Evolutionary conservation across 1,140 invertebrate species (phyloP).

Genomic region (Globodera rostochiensis): DNA sequence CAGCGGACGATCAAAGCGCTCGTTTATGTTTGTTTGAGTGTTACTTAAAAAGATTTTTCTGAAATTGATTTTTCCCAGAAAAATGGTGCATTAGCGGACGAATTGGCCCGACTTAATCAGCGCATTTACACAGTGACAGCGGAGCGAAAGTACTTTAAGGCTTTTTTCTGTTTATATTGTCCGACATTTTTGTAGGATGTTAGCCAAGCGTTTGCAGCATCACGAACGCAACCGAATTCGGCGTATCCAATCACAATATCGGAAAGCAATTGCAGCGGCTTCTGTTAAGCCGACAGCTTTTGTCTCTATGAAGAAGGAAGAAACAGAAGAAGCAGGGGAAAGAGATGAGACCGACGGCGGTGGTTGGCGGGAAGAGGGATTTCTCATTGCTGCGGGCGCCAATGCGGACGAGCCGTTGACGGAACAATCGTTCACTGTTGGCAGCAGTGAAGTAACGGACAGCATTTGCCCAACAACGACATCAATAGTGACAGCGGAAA

Average conservation of each 20-base stretch:
- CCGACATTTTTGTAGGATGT: constrained; percentile 34
- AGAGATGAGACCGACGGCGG: background rate
- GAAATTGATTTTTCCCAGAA: constrained; percentile 39
- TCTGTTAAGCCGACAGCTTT: constrained; percentile 5
- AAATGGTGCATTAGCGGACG: constrained; percentile 49
- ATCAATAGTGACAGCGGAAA: too few species aligned
- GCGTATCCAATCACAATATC: constrained; percentile 42
- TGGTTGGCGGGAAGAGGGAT: background rate
- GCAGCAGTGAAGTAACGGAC: too few species aligned
- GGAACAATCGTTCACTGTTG: background rate
- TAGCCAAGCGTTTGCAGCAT: constrained; percentile 48
- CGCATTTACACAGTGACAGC: constrained; percentile 51
- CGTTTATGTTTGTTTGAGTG: constrained; percentile 36
- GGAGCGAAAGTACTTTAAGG: constrained; percentile 38
- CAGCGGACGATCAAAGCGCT: constrained; percentile 41
- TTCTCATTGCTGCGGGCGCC: background rate
- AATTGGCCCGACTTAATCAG: constrained; percentile 48
- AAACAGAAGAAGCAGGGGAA: background rate
- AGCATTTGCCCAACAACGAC: too few species aligned
- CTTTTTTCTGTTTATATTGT: background rate
- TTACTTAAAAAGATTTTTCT: constrained; percentile 9
- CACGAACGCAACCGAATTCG: constrained; percentile 52
- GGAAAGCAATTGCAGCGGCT: constrained; percentile 41
- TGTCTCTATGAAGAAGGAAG: constrained; percentile 7
- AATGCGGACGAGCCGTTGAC: constrained; percentile 1